Evolutionary conservation across 2,888 invertebrate species (phyloP).

Genomic region (Lamellibrachia columna): DNA sequence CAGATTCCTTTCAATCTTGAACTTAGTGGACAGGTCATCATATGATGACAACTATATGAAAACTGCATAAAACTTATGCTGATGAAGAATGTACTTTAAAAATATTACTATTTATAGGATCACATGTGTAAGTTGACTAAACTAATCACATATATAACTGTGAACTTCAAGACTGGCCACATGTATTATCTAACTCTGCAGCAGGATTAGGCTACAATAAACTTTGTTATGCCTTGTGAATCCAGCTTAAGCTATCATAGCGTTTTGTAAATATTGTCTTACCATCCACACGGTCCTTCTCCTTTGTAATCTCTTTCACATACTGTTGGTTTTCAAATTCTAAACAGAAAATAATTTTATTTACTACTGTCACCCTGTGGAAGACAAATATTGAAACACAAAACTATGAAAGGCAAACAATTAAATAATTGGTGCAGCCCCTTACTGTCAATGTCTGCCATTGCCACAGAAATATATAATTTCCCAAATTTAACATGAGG

Average conservation of each 20-base stretch:
- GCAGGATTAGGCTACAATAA: no score
- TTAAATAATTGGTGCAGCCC: background rate
- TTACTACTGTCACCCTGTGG: background rate
- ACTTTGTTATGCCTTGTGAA: no score
- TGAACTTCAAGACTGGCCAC: no score
- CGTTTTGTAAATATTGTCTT: background rate
- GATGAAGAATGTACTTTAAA: no score
- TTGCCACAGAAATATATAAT: background rate
- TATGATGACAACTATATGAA: no score
- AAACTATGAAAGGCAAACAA: background rate
- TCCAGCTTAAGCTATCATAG: background rate
- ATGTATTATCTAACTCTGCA: no score
- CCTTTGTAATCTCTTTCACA: background rate
- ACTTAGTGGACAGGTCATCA: no score
- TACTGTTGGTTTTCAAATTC: slow-evolving; percentile 11
- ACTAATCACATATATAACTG: no score
- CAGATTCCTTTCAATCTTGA: no score
- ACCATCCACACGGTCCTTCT: background rate
- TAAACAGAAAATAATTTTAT: background rate
- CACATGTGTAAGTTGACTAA: no score
- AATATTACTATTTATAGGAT: no score
- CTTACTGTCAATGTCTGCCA: background rate
- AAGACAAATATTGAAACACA: background rate
- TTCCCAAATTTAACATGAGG: background rate
- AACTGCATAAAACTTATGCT: no score